Evolutionary conservation across 2,797 vertebrate species (phyloP).

Genomic region (Erethizon dorsatum): DNA sequence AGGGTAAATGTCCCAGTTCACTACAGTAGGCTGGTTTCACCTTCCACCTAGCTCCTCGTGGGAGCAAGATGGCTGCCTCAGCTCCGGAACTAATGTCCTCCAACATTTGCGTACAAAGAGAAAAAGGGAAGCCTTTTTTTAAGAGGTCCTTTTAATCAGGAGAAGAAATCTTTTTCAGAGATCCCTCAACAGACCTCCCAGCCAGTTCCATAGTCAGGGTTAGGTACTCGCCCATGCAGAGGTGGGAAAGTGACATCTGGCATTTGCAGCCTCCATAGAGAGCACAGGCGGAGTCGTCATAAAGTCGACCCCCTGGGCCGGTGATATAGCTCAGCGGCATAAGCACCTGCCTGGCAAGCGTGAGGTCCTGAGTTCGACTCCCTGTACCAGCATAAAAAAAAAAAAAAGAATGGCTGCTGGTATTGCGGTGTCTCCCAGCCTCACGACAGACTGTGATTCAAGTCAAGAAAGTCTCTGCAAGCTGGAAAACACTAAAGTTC

Average conservation of each 20-base stretch:
- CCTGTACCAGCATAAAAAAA: too few relatives aligned
- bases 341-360: too few relatives aligned
- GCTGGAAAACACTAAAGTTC: neutral
- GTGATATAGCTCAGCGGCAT: too few relatives aligned
- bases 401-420: neutral
- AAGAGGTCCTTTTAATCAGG: neutral
- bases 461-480: slow-evolving; percentile 43
- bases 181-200: neutral
- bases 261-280: neutral
- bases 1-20: neutral
- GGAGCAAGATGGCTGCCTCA: neutral
- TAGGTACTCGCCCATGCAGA: neutral
- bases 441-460: neutral
- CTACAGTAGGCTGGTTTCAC: neutral
- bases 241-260: neutral
- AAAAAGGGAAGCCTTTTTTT: neutral
- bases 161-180: neutral
- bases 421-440: neutral
- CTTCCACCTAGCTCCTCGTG: neutral
- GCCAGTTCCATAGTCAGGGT: neutral
- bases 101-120: neutral
- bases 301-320: too few relatives aligned
- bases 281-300: neutral
- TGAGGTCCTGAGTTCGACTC: too few relatives aligned
- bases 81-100: neutral